phyloP scores from a whole-genome alignment of 2,113 vertebrate genomes.

The Eubucco bourcierii region DNA sequence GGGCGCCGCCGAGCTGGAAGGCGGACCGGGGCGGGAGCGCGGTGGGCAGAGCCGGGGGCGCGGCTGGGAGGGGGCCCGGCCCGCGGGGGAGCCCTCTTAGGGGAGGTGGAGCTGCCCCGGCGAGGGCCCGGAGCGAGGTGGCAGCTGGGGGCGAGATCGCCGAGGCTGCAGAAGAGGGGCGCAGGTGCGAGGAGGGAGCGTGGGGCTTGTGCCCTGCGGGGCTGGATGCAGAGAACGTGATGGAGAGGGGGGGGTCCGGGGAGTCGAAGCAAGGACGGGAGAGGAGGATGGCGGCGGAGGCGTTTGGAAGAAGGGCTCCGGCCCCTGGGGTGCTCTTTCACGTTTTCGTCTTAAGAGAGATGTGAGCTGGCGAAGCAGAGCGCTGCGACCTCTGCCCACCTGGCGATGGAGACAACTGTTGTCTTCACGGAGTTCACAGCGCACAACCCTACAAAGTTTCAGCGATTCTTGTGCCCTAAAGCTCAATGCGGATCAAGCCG shows the following conservation, averaged over 20 bases:
- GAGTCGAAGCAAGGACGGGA: neutral
- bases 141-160: neutral
- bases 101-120: neutral
- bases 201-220: neutral
- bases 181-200: neutral
- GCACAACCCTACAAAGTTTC: neutral
- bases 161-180: neutral
- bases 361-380: neutral
- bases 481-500: accelerated
- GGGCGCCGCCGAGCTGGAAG: neutral
- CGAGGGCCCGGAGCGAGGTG: neutral
- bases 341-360: neutral
- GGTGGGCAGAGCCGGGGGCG: neutral
- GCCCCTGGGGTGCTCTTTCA: neutral
- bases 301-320: neutral
- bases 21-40: neutral
- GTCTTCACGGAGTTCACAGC: neutral
- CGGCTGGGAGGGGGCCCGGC: neutral
- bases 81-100: neutral
- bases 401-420: neutral
- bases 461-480: neutral
- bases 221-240: neutral
- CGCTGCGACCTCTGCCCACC: neutral
- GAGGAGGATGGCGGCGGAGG: neutral
- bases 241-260: neutral